These are phyloP conservation scores for Noctua pronuba DNA, from an alignment of 2,888 invertebrate species.

Conservation along the genomic window DNA sequence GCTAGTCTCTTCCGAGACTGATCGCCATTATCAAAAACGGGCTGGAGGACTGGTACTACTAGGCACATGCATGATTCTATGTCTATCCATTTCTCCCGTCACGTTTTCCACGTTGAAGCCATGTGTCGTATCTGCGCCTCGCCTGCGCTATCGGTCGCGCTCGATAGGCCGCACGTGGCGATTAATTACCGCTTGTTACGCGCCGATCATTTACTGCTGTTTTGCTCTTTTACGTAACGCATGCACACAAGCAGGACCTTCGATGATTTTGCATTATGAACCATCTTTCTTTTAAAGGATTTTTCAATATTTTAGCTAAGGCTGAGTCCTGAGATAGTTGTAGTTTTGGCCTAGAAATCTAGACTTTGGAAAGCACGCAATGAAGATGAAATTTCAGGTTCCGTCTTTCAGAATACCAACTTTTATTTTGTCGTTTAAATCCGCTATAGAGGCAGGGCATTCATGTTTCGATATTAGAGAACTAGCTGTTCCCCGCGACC, in stretches of 20 bases:
- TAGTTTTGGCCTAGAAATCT: neutral
- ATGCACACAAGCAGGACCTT: slow-evolving; percentile 27
- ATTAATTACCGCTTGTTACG: slow-evolving; percentile 54
- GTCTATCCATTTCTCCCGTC: neutral
- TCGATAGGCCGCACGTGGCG: slow-evolving; percentile 58
- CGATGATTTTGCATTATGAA: neutral
- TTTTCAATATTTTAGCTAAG: neutral
- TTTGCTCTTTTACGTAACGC: slow-evolving; percentile 49
- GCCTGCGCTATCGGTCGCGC: slow-evolving; percentile 37
- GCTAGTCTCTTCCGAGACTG: neutral
- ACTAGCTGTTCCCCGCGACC: too few relatives aligned
- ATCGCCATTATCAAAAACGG: neutral
- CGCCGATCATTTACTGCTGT: slow-evolving; percentile 29
- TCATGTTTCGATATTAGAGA: neutral
- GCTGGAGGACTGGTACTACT: too few relatives aligned
- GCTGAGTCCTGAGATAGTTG: neutral
- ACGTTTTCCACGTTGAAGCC: neutral
- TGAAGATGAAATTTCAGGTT: neutral
- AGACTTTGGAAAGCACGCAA: neutral
- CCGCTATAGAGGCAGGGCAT: neutral
- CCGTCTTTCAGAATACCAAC: neutral
- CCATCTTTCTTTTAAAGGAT: neutral
- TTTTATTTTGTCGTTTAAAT: neutral
- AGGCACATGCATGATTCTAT: neutral
- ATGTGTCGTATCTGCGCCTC: slow-evolving; percentile 34